Conservation (phyloP, 2,888 invertebrate species). For the Masnerella sp. region DNA sequence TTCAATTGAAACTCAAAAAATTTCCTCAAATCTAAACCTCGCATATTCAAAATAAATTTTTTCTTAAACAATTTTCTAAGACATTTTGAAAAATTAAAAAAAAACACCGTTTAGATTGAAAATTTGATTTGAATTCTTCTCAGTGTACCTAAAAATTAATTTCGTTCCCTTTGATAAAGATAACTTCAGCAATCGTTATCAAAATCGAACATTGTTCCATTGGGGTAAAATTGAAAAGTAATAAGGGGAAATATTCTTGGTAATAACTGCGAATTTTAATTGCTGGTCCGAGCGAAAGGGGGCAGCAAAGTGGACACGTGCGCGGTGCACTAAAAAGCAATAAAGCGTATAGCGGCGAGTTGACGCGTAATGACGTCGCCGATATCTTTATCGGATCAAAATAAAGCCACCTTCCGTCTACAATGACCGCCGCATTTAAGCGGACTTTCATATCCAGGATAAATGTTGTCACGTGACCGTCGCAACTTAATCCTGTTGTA, state of each 20-base stretch:
- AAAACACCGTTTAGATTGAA: too few relatives aligned
- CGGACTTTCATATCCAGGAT: constrained; percentile 61
- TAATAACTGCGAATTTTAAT: constrained; percentile 39
- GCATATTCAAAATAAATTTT: too few relatives aligned
- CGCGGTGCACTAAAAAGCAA: constrained; percentile 72
- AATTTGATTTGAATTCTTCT: too few relatives aligned
- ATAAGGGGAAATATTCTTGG: constrained; percentile 36
- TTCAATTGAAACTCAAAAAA: too few relatives aligned
- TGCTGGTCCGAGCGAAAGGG: constrained; percentile 36
- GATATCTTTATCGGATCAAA: constrained; percentile 72
- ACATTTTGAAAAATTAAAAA: too few relatives aligned
- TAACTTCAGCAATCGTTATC: too few relatives aligned
- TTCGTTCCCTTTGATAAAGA: too few relatives aligned
- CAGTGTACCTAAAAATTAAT: too few relatives aligned
- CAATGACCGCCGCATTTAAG: constrained; percentile 50
- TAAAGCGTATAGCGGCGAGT: constrained; percentile 68
- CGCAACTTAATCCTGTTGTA: constrained; percentile 39
- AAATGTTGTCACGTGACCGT: constrained; percentile 62
- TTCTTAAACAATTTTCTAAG: too few relatives aligned
- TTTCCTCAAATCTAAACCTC: too few relatives aligned
- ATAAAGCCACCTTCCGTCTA: constrained; percentile 66
- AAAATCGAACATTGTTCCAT: too few relatives aligned
- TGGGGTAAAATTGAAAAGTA: too few relatives aligned
- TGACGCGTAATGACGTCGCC: constrained; percentile 66
- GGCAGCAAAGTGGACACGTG: constrained; percentile 69